phyloP scores from a whole-genome alignment of 2,797 vertebrate genomes.

The Botia kubotai region DNA sequence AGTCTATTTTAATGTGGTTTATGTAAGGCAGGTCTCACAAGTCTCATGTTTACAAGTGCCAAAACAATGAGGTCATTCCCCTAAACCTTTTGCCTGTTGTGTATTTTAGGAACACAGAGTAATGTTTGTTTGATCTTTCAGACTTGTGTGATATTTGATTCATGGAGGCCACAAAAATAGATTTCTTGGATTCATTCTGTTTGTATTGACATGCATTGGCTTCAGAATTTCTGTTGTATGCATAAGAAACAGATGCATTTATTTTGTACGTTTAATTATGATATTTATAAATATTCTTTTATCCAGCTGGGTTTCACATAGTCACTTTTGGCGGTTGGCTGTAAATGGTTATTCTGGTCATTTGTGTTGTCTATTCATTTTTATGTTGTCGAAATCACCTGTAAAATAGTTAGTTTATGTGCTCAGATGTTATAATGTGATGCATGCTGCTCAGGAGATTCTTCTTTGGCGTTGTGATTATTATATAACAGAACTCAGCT shows the following conservation, averaged over 20 bases:
- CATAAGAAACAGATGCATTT: neutral
- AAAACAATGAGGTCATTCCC: slow-evolving; percentile 3
- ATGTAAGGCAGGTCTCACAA: slow-evolving; percentile 25
- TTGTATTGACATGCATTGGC: neutral
- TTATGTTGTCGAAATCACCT: too few species aligned
- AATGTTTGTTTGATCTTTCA: neutral
- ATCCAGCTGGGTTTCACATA: neutral
- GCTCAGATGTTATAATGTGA: neutral
- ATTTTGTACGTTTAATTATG: neutral
- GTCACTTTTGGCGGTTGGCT: too few species aligned
- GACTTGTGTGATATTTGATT: neutral
- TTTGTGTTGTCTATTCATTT: too few species aligned
- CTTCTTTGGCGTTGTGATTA: slow-evolving; percentile 3
- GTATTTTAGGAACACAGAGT: slow-evolving; percentile 1
- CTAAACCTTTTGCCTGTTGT: neutral
- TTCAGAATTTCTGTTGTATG: neutral
- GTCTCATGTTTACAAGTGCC: slow-evolving; percentile 6
- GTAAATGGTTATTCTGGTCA: too few species aligned
- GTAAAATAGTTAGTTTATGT: neutral
- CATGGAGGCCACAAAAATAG: too few species aligned
- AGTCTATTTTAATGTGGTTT: slow-evolving; percentile 14
- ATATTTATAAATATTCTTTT: neutral
- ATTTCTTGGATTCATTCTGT: neutral
- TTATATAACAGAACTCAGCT: slow-evolving; percentile 9
- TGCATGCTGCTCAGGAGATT: neutral